Conservation (phyloP, 2,888 invertebrate species). For the Autographa gamma region DNA sequence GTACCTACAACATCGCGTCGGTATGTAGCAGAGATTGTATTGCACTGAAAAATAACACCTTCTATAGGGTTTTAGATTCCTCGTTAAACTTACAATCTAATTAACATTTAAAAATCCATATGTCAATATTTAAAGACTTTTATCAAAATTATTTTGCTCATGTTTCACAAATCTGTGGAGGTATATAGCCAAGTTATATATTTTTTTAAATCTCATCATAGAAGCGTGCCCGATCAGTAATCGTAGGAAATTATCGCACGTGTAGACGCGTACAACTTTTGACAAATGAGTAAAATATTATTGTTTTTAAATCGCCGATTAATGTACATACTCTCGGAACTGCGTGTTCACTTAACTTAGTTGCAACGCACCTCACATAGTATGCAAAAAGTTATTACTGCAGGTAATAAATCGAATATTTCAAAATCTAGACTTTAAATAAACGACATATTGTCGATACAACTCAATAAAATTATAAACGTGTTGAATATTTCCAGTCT, state of each 20-base stretch:
- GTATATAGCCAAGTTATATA: background rate
- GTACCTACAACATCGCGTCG: slow-evolving; percentile 5
- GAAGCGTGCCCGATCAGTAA: background rate
- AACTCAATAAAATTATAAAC: slow-evolving; percentile 29
- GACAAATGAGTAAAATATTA: slow-evolving; percentile 56
- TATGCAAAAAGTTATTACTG: slow-evolving; percentile 36
- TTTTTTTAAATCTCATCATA: background rate
- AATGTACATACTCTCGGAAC: slow-evolving; percentile 33
- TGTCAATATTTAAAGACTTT: background rate
- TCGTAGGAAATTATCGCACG: slow-evolving; percentile 50
- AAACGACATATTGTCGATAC: slow-evolving; percentile 26
- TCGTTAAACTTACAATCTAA: too few species aligned
- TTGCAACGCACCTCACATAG: slow-evolving; percentile 33
- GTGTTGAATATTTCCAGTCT: slow-evolving; percentile 37
- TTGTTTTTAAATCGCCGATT: slow-evolving; percentile 53
- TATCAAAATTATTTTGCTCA: background rate
- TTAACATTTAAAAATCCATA: too few species aligned
- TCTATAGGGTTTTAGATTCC: background rate
- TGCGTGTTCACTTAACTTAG: slow-evolving; percentile 47
- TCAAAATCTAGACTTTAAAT: slow-evolving; percentile 36
- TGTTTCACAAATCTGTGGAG: background rate
- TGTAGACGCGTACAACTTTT: slow-evolving; percentile 38
- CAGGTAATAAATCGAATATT: slow-evolving; percentile 44
- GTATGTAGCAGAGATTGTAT: background rate
- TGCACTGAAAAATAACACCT: background rate